phyloP scores from a whole-genome alignment of 2,888 invertebrate genomes.

The Theodoxus fluviatilis region DNA sequence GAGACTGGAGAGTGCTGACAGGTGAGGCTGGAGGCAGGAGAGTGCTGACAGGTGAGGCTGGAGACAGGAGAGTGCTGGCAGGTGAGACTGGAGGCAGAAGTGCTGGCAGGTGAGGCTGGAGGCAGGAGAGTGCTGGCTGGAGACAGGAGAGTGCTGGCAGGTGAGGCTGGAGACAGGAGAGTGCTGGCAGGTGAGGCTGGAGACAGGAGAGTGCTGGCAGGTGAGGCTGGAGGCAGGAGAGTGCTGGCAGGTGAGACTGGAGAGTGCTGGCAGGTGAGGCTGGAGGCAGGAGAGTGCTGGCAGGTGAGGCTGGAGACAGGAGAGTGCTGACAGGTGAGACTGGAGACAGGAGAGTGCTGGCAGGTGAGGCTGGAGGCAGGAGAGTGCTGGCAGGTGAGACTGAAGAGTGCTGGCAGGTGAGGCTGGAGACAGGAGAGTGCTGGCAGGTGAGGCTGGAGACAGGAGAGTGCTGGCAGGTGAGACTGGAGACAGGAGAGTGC shows the following conservation, averaged over 20 bases:
- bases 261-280: conserved; percentile 71
- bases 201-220: conserved; percentile 75
- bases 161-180: conserved; percentile 40
- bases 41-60: too few species aligned
- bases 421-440: conserved; percentile 77
- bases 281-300: neutral
- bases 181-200: too few species aligned
- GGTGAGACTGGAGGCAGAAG: conserved; percentile 60
- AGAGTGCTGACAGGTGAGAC: conserved; percentile 71
- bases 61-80: conserved; percentile 76
- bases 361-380: conserved; percentile 79
- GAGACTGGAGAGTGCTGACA: conserved; percentile 76
- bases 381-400: conserved; percentile 71
- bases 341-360: neutral
- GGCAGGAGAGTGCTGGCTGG: conserved; percentile 68
- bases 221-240: conserved; percentile 43
- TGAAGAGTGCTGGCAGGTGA: neutral
- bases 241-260: conserved; percentile 76
- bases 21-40: conserved; percentile 46
- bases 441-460: conserved; percentile 66
- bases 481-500: conserved; percentile 77
- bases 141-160: conserved; percentile 75
- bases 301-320: conserved; percentile 79
- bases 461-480: too few species aligned
- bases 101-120: conserved; percentile 68